Evolutionary conservation across 2,888 invertebrate species (phyloP), one percentile per base, ranked within the genome.

Genomic region (Athalia cordata): DNA sequence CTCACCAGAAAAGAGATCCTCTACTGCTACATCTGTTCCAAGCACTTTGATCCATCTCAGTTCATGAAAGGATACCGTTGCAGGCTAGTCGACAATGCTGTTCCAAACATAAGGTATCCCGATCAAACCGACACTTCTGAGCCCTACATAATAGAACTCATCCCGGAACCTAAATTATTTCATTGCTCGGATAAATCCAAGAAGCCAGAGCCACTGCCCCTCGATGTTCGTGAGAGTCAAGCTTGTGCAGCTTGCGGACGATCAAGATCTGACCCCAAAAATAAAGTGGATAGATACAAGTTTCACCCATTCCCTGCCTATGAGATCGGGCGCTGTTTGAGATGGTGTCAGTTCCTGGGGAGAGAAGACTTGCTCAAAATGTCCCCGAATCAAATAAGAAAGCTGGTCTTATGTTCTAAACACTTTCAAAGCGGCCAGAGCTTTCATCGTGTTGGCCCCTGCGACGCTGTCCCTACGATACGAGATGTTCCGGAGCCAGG

Each of bases 261-360:
- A 49, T 85, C 82, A 5, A 84, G 88, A 45, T 85, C 87, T 0
- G 88, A 90, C 80, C 89, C 90, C 4, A 84, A 83, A 2, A 90
- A 89, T 62, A 89, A 88, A 78, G 13, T 80, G 6, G 89, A 90
- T 61, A 86, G 86, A 77, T 89, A 88, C 62, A 90, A 89, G 65
- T 90, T 90, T 72, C 90, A 90, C 82, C 90, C 90, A 9, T 90
- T 90, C 79, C 90, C 90, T 3, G 90, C 90, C 0, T 89, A 90
- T 72, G 90, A 90, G 78, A 89, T 90, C 15, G 90, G 90, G 3
- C 85, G 90, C 65, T 90, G 90, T 79, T 81, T 90, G 59, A 85
- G 87, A 64, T 90, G 90, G 90, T 90, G 90, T 79, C 87, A 90
- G 78, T 90, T 90, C 79, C 82, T 90, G 7, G 89, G 87, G 2